Evolutionary conservation across 2,888 invertebrate genomes (phyloP), one percentile per base, ranked within the genome.

Genomic region (Colletes collaris): DNA sequence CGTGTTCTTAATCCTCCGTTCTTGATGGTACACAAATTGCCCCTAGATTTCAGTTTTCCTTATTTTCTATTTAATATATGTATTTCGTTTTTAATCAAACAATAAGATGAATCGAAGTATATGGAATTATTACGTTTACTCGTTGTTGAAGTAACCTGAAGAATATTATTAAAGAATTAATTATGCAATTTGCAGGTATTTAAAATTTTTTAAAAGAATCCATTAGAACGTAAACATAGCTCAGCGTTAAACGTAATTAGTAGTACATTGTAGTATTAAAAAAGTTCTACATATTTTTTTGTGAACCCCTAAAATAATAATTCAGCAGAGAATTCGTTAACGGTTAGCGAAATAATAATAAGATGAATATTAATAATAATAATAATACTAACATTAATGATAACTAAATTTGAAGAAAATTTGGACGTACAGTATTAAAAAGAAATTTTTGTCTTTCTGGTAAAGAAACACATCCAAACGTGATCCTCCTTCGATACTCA

Each of bases 141-240:
- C 64, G 76, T 68, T 76, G 67, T 64, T 76, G 76, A 76, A 76
- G 68, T 8, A 37, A 53, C 6, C 11, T 27, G 27, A 27, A 2
- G 27, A 27, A 27, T 27, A 27, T 27, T 27, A 27, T 27, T 27
- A 2, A 27, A 27, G 27, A 27, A 27, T 27, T 27, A 27, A 27
- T 27, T 27, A 27, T 27, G 27, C 27, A 27, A 27, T 27, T 27
- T 27, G 27, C 27, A 27, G 27, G 27, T 27, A 46, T 7, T 52
- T 52, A 52, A 52, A 52, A n/a, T n/a, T 5, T 52, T n/a, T 52
- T 6, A n/a, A 52, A n/a, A 16, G 27, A 53, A 52, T 4, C 0
- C 13, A 50, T 19, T 52, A 11, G 2, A 64, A 37, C 11, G 3
- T 16, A 19, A 16, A 11, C 11, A 52, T 52, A 40, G 2, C n/a